These are phyloP conservation scores for Cyanistes caeruleus DNA, from an alignment of 2,113 vertebrate genomes.

Conservation along the genomic window DNA sequence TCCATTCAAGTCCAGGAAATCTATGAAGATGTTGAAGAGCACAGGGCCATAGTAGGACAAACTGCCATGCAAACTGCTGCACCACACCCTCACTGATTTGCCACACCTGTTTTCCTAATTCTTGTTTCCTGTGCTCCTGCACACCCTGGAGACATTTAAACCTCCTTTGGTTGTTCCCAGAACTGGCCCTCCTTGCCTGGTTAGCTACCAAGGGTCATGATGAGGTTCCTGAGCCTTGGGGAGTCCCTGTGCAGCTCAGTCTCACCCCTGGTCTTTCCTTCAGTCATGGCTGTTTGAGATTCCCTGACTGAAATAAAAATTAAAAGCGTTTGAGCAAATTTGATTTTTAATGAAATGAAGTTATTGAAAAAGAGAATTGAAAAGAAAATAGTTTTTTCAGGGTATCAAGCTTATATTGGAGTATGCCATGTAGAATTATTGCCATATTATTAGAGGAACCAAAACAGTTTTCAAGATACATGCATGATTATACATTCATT, in stretches of 20 bases:
- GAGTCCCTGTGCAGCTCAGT: rapidly evolving
- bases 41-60: rapidly evolving
- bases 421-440: background rate
- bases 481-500: background rate
- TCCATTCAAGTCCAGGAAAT: too few relatives aligned
- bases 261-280: background rate
- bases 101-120: background rate
- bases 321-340: background rate
- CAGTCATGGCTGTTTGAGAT: background rate
- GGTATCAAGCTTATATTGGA: background rate
- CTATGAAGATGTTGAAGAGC: background rate
- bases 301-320: rapidly evolving
- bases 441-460: background rate
- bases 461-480: background rate
- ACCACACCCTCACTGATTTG: rapidly evolving
- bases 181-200: rapidly evolving
- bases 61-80: background rate
- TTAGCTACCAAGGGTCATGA: background rate
- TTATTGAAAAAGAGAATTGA: background rate
- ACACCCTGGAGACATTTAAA: background rate
- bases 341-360: background rate
- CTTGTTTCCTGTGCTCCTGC: background rate
- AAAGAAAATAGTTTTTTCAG: background rate
- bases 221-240: background rate
- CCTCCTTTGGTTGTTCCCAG: background rate